phyloP scores from a whole-genome alignment of 1,140 invertebrate genomes.

The Drosophila asahinai region DNA sequence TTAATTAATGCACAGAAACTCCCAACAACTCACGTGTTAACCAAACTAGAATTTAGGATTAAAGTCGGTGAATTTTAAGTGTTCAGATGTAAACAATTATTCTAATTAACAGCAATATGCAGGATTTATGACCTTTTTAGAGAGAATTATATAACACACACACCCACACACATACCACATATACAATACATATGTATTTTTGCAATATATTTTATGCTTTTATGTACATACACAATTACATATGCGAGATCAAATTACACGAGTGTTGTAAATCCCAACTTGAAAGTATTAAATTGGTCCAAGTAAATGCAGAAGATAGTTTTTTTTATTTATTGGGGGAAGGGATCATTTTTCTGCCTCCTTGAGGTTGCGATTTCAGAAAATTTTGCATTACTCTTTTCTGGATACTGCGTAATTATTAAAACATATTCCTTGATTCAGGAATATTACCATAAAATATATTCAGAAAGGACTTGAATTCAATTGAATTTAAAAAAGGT shows the following conservation, averaged over 20 bases:
- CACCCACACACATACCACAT: slow-evolving; percentile 35
- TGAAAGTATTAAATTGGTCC: slow-evolving; percentile 76
- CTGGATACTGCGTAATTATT: no score
- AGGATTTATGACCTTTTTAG: slow-evolving; percentile 48
- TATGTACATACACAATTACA: slow-evolving; percentile 60
- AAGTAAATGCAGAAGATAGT: slow-evolving; percentile 51
- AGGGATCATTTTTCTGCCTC: no score
- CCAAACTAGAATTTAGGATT: slow-evolving; percentile 50
- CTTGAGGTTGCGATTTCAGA: no score
- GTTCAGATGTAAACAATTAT: slow-evolving; percentile 77
- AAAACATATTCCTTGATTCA: no score
- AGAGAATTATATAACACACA: slow-evolving; percentile 62
- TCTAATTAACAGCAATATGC: slow-evolving; percentile 73
- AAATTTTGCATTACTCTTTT: no score
- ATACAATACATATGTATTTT: slow-evolving; percentile 68
- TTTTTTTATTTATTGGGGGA: neutral
- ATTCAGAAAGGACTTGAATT: no score
- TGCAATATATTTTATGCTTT: slow-evolving; percentile 76
- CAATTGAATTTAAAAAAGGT: no score
- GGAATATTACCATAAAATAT: no score
- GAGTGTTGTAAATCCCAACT: slow-evolving; percentile 56
- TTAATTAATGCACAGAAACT: slow-evolving; percentile 15
- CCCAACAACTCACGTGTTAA: slow-evolving; percentile 47
- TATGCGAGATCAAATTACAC: slow-evolving; percentile 59
- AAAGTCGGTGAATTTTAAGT: slow-evolving; percentile 62